These are phyloP conservation scores for Agonopterix alstromeriana DNA, from an alignment of 2,888 invertebrate species.

Conservation along the genomic window DNA sequence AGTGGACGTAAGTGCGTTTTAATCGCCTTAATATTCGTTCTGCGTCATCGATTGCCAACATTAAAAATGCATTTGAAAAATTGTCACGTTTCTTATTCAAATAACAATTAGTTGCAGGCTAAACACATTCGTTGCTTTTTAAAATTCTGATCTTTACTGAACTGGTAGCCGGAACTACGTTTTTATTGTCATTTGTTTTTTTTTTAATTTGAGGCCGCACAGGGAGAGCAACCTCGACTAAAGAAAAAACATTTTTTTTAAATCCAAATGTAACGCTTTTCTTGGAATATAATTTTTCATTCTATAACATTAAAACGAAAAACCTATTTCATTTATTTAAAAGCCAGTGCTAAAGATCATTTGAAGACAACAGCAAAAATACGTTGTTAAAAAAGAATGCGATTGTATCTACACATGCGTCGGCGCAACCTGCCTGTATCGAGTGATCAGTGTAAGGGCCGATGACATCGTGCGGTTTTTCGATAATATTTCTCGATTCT, in stretches of 20 bases:
- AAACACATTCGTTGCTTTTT: conserved; percentile 20
- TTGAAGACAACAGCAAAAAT: neutral
- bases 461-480: conserved; percentile 63
- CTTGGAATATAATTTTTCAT: too few relatives aligned
- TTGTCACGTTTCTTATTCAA: conserved; percentile 45
- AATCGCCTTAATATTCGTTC: conserved; percentile 24
- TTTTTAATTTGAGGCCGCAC: neutral
- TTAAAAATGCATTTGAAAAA: conserved; percentile 15
- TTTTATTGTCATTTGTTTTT: neutral
- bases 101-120: conserved; percentile 51
- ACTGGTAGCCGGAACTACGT: conserved; percentile 15
- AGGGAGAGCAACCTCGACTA: neutral
- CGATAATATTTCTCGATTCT: conserved; percentile 46
- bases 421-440: conserved; percentile 32
- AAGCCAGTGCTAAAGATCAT: too few relatives aligned
- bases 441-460: conserved; percentile 51
- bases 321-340: too few relatives aligned
- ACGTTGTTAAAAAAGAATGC: conserved; percentile 12
- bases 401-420: conserved; percentile 26
- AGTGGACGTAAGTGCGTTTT: conserved; percentile 12
- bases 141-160: conserved; percentile 25
- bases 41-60: conserved; percentile 11
- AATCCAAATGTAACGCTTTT: too few relatives aligned
- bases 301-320: too few relatives aligned
- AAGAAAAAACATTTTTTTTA: neutral